These are phyloP conservation scores for Hydrochoerus hydrochaeris DNA, from an alignment of 2,113 vertebrate genomes.

Conservation along the genomic window DNA sequence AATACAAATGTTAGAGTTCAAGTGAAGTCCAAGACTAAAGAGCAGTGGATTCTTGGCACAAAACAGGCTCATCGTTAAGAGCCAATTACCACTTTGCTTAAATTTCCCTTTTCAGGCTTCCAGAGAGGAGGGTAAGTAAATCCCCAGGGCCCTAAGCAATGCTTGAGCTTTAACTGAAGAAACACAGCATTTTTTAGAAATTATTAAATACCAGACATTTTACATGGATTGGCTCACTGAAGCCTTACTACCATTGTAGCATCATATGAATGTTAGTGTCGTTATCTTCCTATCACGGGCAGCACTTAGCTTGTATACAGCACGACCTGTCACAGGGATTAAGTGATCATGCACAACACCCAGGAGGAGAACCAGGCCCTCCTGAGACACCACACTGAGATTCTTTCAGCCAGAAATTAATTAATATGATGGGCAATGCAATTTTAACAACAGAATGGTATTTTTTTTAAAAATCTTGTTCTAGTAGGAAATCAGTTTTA, in stretches of 20 bases:
- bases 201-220: neutral
- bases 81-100: neutral
- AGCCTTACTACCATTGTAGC: neutral
- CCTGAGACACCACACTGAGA: neutral
- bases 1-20: neutral
- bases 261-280: neutral
- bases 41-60: neutral
- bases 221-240: neutral
- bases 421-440: neutral
- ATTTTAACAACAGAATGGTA: neutral
- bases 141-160: neutral
- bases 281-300: neutral
- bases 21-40: constrained; percentile 3
- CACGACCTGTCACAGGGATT: neutral
- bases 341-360: neutral
- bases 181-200: neutral
- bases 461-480: neutral
- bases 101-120: constrained; percentile 22
- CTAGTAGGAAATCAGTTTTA: neutral
- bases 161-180: neutral
- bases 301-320: neutral
- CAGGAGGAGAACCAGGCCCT: neutral
- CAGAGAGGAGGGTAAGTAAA: neutral
- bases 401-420: neutral
- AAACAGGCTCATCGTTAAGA: neutral